Evolutionary conservation across 2,797 vertebrate species (phyloP), one percentile per base, ranked within the genome.

Genomic region (Dallia pectoralis): DNA sequence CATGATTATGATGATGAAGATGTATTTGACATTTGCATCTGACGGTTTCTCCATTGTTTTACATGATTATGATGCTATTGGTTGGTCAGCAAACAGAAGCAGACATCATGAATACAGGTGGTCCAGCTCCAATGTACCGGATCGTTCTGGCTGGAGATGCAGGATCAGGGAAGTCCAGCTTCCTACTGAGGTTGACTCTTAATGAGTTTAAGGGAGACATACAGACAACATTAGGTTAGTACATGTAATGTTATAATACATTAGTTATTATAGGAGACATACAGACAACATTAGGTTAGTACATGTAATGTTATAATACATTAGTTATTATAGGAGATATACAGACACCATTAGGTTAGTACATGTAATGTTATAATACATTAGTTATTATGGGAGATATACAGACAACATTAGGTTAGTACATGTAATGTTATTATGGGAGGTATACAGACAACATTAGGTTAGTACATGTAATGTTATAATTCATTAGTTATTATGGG

Each of bases 161-260:
- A 0, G 91, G 93, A 25, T 83, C 85, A 0, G 91, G 91, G 36
- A 95, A 95, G 83, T 92, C 93, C 74, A 94, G 93, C 83, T 94
- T 95, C 80, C 89, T 94, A 59, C 78, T 94, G 76, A 78, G 82
- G 56, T 74, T 94, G 74, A 91, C 87, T 4, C 77, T 81, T 2
- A 95, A 94, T 0, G 82, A 94, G 74, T 94, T 94, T 83, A 80
- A 69, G 84, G 86, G 79, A 74, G 87, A 93, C 70, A 91, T 92
- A 61, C 89, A 91, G 76, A 93, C 92, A 0, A 94, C 92, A 0
- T 87, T 95, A 14, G 89, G 94, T 94, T 73, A 65, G 86, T 71
- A 36, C 32, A 67, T 25, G 12, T n/a, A n/a, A n/a, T n/a, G n/a
- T n/a, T n/a, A n/a, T n/a, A n/a, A n/a, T n/a, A n/a, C n/a, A n/a